A percentile compares a stretch with the other conserved stretches of the same genome.
phyloP scores from a whole-genome alignment of 1,140 invertebrate species.

The Gyrodactylus bullatarudis region DNA sequence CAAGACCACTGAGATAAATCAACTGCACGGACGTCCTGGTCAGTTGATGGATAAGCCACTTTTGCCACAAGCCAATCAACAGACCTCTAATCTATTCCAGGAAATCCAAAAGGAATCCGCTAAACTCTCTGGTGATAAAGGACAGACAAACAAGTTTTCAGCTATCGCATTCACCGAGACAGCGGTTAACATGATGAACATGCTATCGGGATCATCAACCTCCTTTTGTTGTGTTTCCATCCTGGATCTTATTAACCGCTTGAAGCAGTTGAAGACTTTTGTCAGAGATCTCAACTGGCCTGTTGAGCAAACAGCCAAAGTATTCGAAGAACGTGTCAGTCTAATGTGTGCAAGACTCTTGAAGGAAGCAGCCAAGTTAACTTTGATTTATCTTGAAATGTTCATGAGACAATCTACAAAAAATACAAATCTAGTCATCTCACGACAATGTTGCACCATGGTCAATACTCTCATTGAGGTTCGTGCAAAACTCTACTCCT shows the following conservation, averaged over 20 bases:
- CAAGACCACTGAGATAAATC: too few relatives aligned
- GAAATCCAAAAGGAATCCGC: background rate
- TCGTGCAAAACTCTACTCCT: slow-evolving; percentile 35
- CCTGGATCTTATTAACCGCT: background rate
- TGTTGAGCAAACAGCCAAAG: background rate
- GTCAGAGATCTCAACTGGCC: background rate
- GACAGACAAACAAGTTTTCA: too few relatives aligned
- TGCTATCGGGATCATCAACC: background rate
- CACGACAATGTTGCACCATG: slow-evolving; percentile 92
- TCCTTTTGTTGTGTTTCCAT: background rate
- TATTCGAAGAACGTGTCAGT: background rate
- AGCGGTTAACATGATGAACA: background rate
- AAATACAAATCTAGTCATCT: slow-evolving; percentile 82
- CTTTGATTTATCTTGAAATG: slow-evolving; percentile 33
- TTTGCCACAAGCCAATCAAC: too few relatives aligned
- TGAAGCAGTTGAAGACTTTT: background rate
- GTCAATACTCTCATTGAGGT: slow-evolving; percentile 59
- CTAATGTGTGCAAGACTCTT: background rate
- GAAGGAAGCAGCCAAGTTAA: slow-evolving; percentile 11
- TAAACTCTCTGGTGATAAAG: too few relatives aligned
- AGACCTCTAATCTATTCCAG: background rate
- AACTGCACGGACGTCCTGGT: too few relatives aligned
- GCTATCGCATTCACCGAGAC: background rate
- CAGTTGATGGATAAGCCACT: too few relatives aligned
- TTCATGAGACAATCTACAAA: slow-evolving; percentile 70